phyloP scores from a whole-genome alignment of 37 sponge, comb jelly and placozoan species.

The Hormiphora californensis region DNA sequence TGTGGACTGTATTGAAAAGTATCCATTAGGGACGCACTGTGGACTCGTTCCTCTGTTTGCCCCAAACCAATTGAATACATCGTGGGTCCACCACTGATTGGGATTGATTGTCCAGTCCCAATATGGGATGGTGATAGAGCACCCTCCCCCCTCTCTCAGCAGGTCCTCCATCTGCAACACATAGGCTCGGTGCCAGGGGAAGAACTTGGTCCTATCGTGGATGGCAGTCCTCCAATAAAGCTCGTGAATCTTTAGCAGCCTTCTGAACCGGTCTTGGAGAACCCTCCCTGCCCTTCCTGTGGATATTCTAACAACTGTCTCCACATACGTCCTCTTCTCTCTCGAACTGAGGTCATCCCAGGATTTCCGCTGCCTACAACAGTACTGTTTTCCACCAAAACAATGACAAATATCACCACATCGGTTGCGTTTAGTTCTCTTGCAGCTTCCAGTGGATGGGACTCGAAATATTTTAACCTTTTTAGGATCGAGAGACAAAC shows the following conservation, averaged over 20 bases:
- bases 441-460: neutral
- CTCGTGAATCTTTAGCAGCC: slow-evolving; percentile 16
- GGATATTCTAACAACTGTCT: neutral
- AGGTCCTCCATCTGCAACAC: slow-evolving; percentile 16
- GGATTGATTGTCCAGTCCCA: slow-evolving; percentile 42
- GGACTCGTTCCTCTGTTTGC: neutral
- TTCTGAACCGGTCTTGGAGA: neutral
- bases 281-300: neutral
- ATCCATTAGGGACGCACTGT: slow-evolving; percentile 19
- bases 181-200: slow-evolving; percentile 35
- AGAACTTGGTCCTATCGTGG: neutral
- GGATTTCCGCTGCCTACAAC: slow-evolving; percentile 24
- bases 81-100: neutral
- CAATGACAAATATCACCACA: neutral
- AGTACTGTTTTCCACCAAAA: neutral
- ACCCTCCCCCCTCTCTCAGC: neutral
- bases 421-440: neutral
- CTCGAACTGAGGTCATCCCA: neutral
- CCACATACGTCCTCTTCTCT: neutral
- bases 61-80: slow-evolving; percentile 2
- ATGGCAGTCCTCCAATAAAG: neutral
- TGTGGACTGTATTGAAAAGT: neutral
- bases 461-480: neutral
- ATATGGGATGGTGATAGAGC: neutral
- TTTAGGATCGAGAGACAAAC: neutral